Percentiles rank a stretch among this genome's conserved stretches.
Conservation (phyloP, 2,113 vertebrate species). For the Macrotus californicus region DNA sequence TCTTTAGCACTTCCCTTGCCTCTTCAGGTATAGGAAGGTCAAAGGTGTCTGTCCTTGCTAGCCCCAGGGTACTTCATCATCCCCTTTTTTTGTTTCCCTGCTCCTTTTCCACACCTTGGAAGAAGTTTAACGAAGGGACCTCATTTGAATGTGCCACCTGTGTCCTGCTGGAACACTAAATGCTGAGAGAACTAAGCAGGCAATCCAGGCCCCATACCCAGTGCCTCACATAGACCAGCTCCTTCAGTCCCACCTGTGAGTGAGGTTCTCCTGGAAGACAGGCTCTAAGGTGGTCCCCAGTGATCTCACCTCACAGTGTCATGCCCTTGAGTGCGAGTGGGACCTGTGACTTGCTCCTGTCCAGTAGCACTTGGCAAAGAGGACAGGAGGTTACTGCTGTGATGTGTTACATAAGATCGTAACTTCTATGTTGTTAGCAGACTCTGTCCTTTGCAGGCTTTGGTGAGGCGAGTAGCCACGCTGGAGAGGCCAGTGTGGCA, state of each 20-base stretch:
- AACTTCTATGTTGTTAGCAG: not conserved
- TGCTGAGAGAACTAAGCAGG: not conserved
- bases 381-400: not conserved
- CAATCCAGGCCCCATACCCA: no score
- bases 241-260: not conserved
- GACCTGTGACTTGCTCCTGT: not conserved
- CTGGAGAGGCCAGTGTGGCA: accelerated
- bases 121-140: not conserved
- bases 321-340: accelerated
- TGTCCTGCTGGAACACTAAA: not conserved
- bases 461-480: not conserved
- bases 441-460: not conserved
- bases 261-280: no score
- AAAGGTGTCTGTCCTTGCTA: not conserved
- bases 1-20: not conserved
- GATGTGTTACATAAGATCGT: accelerated
- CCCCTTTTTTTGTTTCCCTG: not conserved
- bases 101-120: not conserved
- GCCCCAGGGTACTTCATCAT: accelerated
- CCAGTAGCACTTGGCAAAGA: not conserved
- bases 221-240: not conserved
- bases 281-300: not conserved
- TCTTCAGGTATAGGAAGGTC: not conserved
- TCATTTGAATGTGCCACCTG: no score
- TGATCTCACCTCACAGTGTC: not conserved